These are phyloP conservation scores for Papilio helenus DNA, from an alignment of 1,140 invertebrate species.

Conservation along the genomic window DNA sequence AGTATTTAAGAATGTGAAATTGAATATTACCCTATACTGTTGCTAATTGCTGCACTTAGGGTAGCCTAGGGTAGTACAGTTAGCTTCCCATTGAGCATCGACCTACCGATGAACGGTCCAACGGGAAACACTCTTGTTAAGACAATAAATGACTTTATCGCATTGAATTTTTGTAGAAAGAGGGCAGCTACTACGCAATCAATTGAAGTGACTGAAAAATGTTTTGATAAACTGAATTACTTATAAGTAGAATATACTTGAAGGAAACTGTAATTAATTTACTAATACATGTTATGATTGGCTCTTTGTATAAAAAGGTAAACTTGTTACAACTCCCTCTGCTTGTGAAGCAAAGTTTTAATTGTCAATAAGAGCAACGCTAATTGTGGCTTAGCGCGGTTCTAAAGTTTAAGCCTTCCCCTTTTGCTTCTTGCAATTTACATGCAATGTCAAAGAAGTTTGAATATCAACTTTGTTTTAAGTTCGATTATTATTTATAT, in stretches of 20 bases:
- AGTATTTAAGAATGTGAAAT: too few species aligned
- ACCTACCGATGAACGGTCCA: too few species aligned
- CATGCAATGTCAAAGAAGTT: constrained; percentile 1
- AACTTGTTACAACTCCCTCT: constrained; percentile 1
- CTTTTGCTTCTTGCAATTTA: neutral
- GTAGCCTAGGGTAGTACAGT: too few species aligned
- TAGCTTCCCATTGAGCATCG: too few species aligned
- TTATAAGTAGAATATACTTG: neutral
- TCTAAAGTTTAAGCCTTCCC: neutral
- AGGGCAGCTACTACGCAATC: too few species aligned
- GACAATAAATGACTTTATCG: too few species aligned
- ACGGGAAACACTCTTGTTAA: too few species aligned
- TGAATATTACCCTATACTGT: too few species aligned
- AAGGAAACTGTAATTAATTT: neutral
- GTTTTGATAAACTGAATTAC: too few species aligned
- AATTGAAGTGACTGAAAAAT: too few species aligned
- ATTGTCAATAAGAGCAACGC: constrained; percentile 4
- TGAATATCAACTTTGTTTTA: neutral
- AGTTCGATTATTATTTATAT: neutral
- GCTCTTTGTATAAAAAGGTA: neutral
- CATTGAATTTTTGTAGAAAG: too few species aligned
- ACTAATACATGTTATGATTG: neutral
- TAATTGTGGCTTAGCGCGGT: neutral
- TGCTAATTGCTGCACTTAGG: too few species aligned
- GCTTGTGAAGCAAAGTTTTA: constrained; percentile 1